These are phyloP conservation scores for Acanthosepion esculentum DNA, from an alignment of 2,888 invertebrate species.

Conservation along the genomic window DNA sequence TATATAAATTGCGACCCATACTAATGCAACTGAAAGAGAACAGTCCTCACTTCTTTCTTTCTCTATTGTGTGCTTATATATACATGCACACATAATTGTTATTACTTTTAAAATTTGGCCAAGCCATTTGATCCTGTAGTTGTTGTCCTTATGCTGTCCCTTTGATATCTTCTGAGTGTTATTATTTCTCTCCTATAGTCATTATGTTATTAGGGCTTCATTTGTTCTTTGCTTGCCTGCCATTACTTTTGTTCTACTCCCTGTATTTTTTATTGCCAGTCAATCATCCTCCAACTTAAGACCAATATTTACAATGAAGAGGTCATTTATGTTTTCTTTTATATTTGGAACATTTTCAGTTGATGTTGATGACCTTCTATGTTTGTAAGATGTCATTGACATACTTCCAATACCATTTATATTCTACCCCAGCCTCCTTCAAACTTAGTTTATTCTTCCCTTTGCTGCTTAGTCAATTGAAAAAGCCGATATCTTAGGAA, in stretches of 20 bases:
- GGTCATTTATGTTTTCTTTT: slow-evolving; percentile 33
- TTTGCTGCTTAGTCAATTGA: neutral
- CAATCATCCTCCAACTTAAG: neutral
- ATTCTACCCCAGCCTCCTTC: neutral
- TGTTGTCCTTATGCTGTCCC: neutral
- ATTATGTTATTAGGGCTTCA: slow-evolving; percentile 33
- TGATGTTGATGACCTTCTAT: slow-evolving; percentile 33
- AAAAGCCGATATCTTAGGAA: neutral
- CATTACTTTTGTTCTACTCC: neutral
- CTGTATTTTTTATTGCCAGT: neutral
- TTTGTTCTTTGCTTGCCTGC: neutral
- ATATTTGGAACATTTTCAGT: slow-evolving; percentile 21
- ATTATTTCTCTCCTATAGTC: neutral
- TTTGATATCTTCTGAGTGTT: neutral
- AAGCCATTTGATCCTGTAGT: neutral
- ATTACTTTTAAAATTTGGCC: neutral
- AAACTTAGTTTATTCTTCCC: neutral
- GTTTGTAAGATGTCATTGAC: slow-evolving; percentile 33
- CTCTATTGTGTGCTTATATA: neutral
- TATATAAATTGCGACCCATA: neutral
- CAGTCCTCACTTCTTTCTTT: neutral
- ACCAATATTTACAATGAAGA: slow-evolving; percentile 33
- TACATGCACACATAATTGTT: neutral
- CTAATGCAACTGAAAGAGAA: neutral
- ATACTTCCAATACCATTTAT: slow-evolving; percentile 33